Conservation (phyloP, 2,888 invertebrate genomes). For the Leptopilina drosophilae region DNA sequence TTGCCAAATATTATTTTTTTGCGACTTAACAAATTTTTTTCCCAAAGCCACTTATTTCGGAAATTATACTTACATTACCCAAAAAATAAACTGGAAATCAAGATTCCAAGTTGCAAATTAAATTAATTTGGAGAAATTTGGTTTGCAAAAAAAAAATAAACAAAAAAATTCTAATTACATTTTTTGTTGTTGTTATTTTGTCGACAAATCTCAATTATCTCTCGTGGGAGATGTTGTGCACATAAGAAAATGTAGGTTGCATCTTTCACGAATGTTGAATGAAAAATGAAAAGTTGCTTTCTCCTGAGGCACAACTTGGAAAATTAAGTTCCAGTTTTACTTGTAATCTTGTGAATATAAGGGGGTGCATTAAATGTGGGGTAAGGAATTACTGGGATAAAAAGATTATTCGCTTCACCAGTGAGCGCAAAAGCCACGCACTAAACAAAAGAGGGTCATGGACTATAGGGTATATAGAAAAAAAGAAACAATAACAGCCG, state of each 20-base stretch:
- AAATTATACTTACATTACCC: no score
- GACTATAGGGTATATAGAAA: background rate
- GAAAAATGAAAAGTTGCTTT: slow-evolving; percentile 1
- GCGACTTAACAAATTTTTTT: no score
- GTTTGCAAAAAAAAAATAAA: no score
- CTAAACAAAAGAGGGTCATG: slow-evolving; percentile 12
- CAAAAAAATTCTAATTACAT: background rate
- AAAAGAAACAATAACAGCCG: background rate
- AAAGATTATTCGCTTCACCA: slow-evolving; percentile 47
- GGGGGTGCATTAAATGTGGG: slow-evolving; percentile 13
- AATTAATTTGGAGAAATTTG: no score
- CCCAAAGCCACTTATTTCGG: no score
- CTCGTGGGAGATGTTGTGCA: background rate
- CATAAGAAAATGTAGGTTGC: background rate
- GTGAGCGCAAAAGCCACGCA: slow-evolving; percentile 37
- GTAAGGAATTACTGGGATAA: slow-evolving; percentile 33
- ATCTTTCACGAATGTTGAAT: background rate
- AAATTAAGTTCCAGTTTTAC: slow-evolving; percentile 23
- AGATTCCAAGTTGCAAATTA: no score
- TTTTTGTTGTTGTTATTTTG: background rate
- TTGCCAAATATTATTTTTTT: no score
- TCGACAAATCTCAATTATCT: background rate
- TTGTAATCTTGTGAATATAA: slow-evolving; percentile 27
- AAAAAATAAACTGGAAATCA: no score
- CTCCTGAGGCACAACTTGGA: background rate